These are phyloP conservation scores for Tragelaphus strepsiceros DNA, from an alignment of 2,113 vertebrate species.

Conservation along the genomic window DNA sequence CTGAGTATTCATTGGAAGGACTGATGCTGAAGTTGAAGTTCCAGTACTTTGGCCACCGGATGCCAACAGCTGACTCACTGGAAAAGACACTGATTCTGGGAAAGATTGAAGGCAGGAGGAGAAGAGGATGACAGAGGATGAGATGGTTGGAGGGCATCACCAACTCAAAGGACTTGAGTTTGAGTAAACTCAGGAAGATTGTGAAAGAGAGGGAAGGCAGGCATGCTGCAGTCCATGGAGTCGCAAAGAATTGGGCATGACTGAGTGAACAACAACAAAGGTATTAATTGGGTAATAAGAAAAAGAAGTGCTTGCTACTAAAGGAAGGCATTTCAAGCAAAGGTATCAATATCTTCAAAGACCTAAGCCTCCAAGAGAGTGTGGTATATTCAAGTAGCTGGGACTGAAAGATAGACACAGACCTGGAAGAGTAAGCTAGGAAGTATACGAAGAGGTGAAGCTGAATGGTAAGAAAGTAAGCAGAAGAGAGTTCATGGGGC, in stretches of 20 bases:
- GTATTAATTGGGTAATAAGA: background rate
- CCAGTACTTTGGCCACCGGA: background rate
- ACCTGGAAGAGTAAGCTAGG: background rate
- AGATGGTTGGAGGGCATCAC: background rate
- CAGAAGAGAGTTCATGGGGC: background rate
- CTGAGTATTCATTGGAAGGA: background rate
- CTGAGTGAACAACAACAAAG: background rate
- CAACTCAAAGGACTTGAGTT: background rate
- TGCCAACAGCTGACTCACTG: background rate
- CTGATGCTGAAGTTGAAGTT: background rate
- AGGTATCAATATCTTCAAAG: background rate
- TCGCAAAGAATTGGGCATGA: accelerated
- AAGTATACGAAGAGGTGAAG: background rate
- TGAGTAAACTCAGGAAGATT: background rate
- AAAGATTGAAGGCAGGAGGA: background rate
- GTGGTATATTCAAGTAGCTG: too few relatives aligned
- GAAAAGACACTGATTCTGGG: background rate
- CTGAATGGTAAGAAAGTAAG: background rate
- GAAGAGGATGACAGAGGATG: background rate
- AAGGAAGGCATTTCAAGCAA: background rate
- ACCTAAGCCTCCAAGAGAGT: background rate
- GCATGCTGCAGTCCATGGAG: background rate
- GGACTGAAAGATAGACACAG: background rate
- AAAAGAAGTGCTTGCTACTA: background rate
- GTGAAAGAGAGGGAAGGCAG: background rate